These are phyloP conservation scores for Acronicta aceris DNA, from an alignment of 2,888 invertebrate species.

Conservation along the genomic window DNA sequence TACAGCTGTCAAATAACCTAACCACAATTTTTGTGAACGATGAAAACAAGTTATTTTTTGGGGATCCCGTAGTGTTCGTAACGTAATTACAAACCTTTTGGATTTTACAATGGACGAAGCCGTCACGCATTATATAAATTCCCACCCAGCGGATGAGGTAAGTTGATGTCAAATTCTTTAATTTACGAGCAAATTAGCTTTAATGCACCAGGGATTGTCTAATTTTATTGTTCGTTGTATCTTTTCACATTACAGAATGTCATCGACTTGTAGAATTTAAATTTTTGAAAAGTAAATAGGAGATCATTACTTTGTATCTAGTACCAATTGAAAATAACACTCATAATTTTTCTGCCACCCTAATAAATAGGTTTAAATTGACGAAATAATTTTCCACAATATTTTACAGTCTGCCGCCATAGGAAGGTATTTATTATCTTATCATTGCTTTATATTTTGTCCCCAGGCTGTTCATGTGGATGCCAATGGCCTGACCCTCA, in stretches of 20 bases:
- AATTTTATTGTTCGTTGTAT: conserved; percentile 8
- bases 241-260: too few relatives aligned
- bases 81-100: conserved; percentile 70
- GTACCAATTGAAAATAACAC: too few relatives aligned
- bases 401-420: not conserved
- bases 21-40: conserved; percentile 50
- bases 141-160: conserved; percentile 80
- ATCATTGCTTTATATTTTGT: conserved; percentile 12
- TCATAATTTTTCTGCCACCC: too few relatives aligned
- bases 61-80: conserved; percentile 40
- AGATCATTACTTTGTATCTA: too few relatives aligned
- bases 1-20: conserved; percentile 66
- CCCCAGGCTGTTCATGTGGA: conserved; percentile 81
- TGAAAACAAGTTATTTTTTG: conserved; percentile 59
- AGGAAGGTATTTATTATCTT: not conserved
- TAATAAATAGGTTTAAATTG: not conserved
- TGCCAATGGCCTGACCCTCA: conserved; percentile 73
- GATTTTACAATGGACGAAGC: conserved; percentile 83
- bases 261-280: too few relatives aligned
- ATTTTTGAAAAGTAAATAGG: not conserved
- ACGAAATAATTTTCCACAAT: not conserved
- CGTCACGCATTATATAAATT: conserved; percentile 83
- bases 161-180: conserved; percentile 15
- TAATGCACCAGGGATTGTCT: conserved; percentile 5
- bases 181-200: not conserved